A percentile compares a stretch with the other conserved stretches of the same genome.
phyloP scores from a whole-genome alignment of 2,888 invertebrate species.

The Eubasilissa splendida region DNA sequence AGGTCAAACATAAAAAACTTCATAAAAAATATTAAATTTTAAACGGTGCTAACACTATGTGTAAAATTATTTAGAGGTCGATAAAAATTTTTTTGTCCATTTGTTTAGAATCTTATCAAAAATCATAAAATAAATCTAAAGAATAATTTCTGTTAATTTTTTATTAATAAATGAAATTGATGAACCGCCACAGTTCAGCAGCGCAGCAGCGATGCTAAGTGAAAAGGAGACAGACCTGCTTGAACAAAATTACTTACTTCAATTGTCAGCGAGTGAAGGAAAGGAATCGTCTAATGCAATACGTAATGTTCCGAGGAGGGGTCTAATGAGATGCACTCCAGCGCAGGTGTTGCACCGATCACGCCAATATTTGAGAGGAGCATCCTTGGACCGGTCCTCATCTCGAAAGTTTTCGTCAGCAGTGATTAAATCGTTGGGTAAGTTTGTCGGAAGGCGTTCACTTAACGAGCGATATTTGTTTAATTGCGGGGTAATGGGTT shows the following conservation, averaged over 20 bases:
- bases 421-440: slow-evolving; percentile 22
- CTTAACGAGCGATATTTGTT: background rate
- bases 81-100: too few species aligned
- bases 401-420: slow-evolving; percentile 21
- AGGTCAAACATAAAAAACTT: too few species aligned
- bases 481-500: too few species aligned
- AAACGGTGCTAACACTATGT: too few species aligned
- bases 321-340: slow-evolving; percentile 48
- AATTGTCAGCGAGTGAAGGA: slow-evolving; percentile 27
- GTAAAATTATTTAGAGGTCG: too few species aligned
- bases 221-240: background rate
- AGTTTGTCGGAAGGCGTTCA: background rate
- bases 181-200: too few species aligned
- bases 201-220: too few species aligned
- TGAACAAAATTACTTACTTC: slow-evolving; percentile 33
- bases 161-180: too few species aligned
- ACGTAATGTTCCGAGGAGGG: slow-evolving; percentile 35
- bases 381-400: slow-evolving; percentile 16
- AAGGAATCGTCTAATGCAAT: slow-evolving; percentile 42
- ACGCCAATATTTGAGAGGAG: slow-evolving; percentile 28
- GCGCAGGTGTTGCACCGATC: slow-evolving; percentile 41
- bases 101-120: too few species aligned
- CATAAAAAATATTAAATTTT: too few species aligned
- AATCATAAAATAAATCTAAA: too few species aligned
- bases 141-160: too few species aligned